Evolutionary conservation across 2,888 invertebrate species (phyloP), one percentile per base, ranked within the genome.

Genomic region (Drosophila anomalata): DNA sequence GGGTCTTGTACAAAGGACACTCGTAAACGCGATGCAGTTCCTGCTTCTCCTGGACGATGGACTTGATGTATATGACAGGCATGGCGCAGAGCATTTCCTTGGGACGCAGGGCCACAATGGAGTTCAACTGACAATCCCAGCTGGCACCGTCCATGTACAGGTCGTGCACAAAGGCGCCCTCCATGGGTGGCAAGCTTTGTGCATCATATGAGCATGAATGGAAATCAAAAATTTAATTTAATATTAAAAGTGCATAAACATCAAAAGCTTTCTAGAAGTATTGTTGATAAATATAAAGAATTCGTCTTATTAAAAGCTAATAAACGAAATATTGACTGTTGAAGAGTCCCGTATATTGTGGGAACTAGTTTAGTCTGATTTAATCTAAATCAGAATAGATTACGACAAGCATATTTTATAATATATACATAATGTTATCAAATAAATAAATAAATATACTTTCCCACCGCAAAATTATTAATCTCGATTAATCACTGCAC

Each of bases 1-100:
- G 94, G 4, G 98, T 98, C 92, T 98, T 98, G 92, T 98, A 98
- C 14, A 98, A 95, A 8, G 98, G 98, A 91, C 98, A 98, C 89
- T 97, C 97, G 92, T 98, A 98, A 78, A 96, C 94, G 89, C 96
- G 97, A 73, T 96, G 94, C 41, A 89, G 69, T 87, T 98, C 98
- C 91, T 96, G 96, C 90, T 98, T 97, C 92, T 98, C 98, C 91
- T 96, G 96, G 0, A 96, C 96, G 77, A 96, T 95, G n/a, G 96
- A 96, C 91, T 96, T 97, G 87, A 98, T 94, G 91, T 94, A 97
- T 79, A 98, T 95, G 73, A 98, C 97, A 0, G 98, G 98, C 95
- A 99, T 95, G 74, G 96, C 92, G 3, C 97, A 97, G 89, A 96
- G 96, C 78, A 98, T 93, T 85, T 98, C 98, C 93, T 98, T 98